Base-by-base conservation (phyloP, 2,113 vertebrate species). In the Elanus axillaris region DNA sequence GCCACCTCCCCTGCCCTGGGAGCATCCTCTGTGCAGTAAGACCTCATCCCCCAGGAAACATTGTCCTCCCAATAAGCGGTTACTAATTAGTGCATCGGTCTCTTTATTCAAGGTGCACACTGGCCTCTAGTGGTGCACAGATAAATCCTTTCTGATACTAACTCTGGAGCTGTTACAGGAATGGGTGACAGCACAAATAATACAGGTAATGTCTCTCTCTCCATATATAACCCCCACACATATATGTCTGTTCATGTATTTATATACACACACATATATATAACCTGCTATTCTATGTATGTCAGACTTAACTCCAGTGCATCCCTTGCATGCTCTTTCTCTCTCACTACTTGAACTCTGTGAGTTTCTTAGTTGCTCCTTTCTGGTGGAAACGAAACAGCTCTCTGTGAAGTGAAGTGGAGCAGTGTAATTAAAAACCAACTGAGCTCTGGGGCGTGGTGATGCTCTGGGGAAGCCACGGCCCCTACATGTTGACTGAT, bases 71-170 rank as follows among this genome's bases (percentile, higher is more conserved):
- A 6, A 6, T 11, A 45, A 13, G 56, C 4, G 1, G 38, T 19
- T 40, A 22, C 47, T 58, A n/a, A 79, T 55, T 50, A 58, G 42
- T 0, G 45, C 21, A 0, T 23, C 9, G 47, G 55, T 13, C 48
- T 25, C 78, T 18, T 43, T 84, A 82, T 45, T 82, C 74, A 63
- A 88, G 93, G 96, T 11, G 45, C 89, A 91, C 91, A 96, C 86
- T 97, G 97, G 93, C 96, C 97, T 96, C 97, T 97, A 97, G 97
- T 34, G 97, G 97, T 55, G 77, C 55, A 27, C 27, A 80, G 62
- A 6, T 52, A 48, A 88, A 77, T 20, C 53, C 79, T 64, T 13
- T 3, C 56, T 14, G 47, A 18, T 25, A 40, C 1, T 16, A 22
- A 1, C 58, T 64, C 34, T 9, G 29, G 40, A 31, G 71, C 58